Percentiles rank a stretch among this genome's conserved stretches.
These are phyloP conservation scores for Aldabrachelys gigantea DNA, from an alignment of 2,113 vertebrate species.

Conservation along the genomic window DNA sequence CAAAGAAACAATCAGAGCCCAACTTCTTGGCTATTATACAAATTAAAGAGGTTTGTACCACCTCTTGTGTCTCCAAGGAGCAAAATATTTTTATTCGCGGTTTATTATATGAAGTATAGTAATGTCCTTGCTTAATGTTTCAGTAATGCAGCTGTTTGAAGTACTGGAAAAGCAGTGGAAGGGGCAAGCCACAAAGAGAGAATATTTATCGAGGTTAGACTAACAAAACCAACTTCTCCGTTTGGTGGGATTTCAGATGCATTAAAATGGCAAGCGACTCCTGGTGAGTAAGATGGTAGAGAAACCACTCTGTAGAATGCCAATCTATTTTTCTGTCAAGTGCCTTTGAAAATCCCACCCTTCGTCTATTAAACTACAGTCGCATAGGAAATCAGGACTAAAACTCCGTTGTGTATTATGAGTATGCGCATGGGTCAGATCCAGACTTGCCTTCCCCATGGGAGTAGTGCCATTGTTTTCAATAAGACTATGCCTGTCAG, in stretches of 20 bases:
- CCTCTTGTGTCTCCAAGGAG: neutral
- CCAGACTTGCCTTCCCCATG: neutral
- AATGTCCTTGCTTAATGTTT: conserved; percentile 57
- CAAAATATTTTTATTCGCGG: conserved; percentile 10
- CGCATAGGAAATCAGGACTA: neutral
- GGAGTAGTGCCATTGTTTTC: neutral
- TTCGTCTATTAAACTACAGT: neutral
- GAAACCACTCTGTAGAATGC: fast-evolving
- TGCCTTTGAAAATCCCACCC: neutral
- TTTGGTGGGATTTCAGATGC: neutral
- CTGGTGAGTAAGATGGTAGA: neutral
- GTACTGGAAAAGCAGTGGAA: neutral
- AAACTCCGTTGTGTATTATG: neutral
- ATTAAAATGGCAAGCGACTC: neutral
- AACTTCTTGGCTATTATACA: neutral
- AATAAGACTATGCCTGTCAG: neutral
- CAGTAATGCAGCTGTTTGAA: conserved; percentile 37
- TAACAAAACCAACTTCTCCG: conserved; percentile 5
- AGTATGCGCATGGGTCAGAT: neutral
- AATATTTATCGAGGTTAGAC: neutral
- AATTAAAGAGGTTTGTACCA: conserved; percentile 43
- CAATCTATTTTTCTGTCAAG: neutral
- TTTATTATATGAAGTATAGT: conserved; percentile 35
- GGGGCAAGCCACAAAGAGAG: neutral
- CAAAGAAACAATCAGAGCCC: conserved; percentile 12